Evolutionary conservation across 92 coral and sea anemone genomes (phyloP), one percentile per base, ranked within the genome.

Genomic region (Porites divaricata): DNA sequence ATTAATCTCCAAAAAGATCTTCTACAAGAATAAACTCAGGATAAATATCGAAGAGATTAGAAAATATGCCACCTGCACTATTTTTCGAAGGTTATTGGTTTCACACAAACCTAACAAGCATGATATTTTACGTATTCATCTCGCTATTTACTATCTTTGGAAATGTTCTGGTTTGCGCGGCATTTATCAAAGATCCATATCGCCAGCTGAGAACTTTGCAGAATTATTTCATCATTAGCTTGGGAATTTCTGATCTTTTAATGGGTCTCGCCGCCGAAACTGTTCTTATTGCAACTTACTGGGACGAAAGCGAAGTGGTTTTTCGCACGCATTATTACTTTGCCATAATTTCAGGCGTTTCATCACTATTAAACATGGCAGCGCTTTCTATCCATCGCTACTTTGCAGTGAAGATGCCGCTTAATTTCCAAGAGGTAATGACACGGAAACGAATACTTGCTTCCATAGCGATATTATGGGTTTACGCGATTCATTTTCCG

Each of bases 41-140:
- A 67, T 54, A 54, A 9, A 25, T 8, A 79, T 9, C 64, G 66
- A 41, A 17, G 6, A 15, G 20, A 61, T 19, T 14, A 17, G 13
- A 8, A 8, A 12, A 21, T 65, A 19, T 15, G 20, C 6, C n/a
- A 17, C 59, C 58, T 24, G 28, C 64, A 25, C 85, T 93, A 94
- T 93, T 90, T 74, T 93, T 78, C 84, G 94, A 93, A 15, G 96
- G 96, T 4, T 93, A 93, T 67, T 93, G 96, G 96, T 90, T 93
- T 52, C 81, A 77, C 45, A 87, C 92, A 17, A 93, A 84, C 28
- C 83, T 87, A 12, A 58, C 90, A n/a, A 90, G 94, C 25, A 83
- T 89, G 23, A 70, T 93, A 58, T 81, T 86, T 73, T 93, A 93
- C 57, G 73, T 90, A 9, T 63, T 88, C 52, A 90, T 93, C 22